Base-by-base conservation (phyloP, 2,797 vertebrate genomes). In the Rhinophrynus dorsalis region DNA sequence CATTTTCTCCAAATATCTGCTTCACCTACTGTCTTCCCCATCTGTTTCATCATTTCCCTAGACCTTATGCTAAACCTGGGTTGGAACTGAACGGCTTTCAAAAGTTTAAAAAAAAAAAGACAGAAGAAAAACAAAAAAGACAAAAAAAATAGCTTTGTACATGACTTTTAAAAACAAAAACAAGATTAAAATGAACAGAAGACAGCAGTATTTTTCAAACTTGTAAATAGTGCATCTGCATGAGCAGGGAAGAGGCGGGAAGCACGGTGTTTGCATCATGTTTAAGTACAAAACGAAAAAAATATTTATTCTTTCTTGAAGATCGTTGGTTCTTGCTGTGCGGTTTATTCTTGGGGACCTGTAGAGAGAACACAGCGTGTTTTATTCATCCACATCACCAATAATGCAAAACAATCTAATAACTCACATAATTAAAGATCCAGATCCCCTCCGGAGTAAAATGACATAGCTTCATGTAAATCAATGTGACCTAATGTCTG, bases 151-250 rank as follows among this genome's bases (percentile, higher is more conserved):
- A 79, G 83, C 92, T 95, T 94, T 92, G 87, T 91, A 91, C 88
- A 91, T 90, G 88, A 90, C 86, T 91, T 91, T 91, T 87, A 87
- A 90, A 73, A 88, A 89, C 82, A 83, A 80, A 44, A 84, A 84
- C 88, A 86, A 73, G 68, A 67, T 70, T 58, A 73, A 75, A 37
- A 32, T 65, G 79, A 80, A 85, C 78, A 91, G 89, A 87, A 87
- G 91, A 92, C 93, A 92, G 88, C 88, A 91, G 91, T 95, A 95
- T 98, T 98, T 98, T 98, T 96, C 94, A 94, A 95, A 90, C 93
- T 95, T 98, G 95, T 98, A 99, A 94, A 98, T 99, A 97, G 93
- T 86, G 91, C 94, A 96, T 96, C 94, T 95, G 94, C 96, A 98
- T 98, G 96, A 92, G 94, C 92, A 93, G 89, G 94, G 91, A 92